A percentile compares a stretch with the other conserved stretches of the same genome.
phyloP scores from a whole-genome alignment of 2,888 invertebrate genomes.

The Oligia strigilis region DNA sequence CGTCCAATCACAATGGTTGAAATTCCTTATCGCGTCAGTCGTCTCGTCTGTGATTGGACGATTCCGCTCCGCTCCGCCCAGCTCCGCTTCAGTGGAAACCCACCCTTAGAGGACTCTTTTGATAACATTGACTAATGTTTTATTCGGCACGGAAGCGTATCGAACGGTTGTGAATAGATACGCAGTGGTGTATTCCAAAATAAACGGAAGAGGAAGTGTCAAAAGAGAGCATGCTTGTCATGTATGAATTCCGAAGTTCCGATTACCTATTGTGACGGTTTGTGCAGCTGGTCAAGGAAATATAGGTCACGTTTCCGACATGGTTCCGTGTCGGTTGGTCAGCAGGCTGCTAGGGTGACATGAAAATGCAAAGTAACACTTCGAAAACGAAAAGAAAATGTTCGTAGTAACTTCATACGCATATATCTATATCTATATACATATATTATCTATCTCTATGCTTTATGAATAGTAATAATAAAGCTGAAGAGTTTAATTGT shows the following conservation, averaged over 20 bases:
- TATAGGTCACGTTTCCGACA: background rate
- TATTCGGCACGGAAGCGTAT: background rate
- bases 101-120: too few relatives aligned
- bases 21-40: too few relatives aligned
- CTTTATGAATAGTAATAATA: too few relatives aligned
- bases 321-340: background rate
- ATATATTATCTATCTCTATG: too few relatives aligned
- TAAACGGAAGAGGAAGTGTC: slow-evolving; percentile 41
- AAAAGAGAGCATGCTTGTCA: slow-evolving; percentile 4
- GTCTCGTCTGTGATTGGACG: too few relatives aligned
- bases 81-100: too few relatives aligned
- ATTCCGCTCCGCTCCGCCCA: too few relatives aligned
- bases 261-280: background rate
- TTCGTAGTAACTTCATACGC: background rate
- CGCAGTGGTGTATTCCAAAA: background rate
- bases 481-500: too few relatives aligned
- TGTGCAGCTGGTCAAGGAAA: slow-evolving; percentile 17
- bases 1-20: too few relatives aligned
- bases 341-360: background rate
- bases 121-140: background rate
- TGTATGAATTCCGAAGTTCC: slow-evolving; percentile 4
- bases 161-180: background rate
- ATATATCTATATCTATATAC: too few relatives aligned
- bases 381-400: background rate
- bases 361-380: background rate